Base-by-base conservation (phyloP, 2,113 vertebrate species). In the Eurystomus gularis region DNA sequence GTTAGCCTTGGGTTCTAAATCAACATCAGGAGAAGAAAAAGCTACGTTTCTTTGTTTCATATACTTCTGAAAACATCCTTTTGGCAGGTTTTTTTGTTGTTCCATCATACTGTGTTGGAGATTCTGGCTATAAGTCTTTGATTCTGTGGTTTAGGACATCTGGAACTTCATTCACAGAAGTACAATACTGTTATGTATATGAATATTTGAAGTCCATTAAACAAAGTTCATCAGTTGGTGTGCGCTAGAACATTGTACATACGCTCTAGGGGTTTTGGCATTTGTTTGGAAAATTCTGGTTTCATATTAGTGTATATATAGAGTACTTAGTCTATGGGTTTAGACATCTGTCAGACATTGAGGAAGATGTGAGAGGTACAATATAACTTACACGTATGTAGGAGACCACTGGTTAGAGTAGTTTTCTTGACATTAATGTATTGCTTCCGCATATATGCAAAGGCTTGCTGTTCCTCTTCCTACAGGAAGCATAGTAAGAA, bases 401-500 rank as follows among this genome's bases (percentile, higher is more conserved):
- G 16, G 23, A 70, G 21, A 40, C 49, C 25, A 2, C 15, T 88
- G 37, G 9, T 29, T 39, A 39, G 51, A 61, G 16, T 62, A 68
- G 17, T 37, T 86, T 51, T 86, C 37, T 62, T 81, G 66, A 21
- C 26, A 39, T 6, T 14, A 3, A 10, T 3, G 5, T 40, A 3
- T 48, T 80, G 48, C 8, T 60, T 75, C 23, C 75, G 7, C 14
- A 11, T 25, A 18, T 54, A 9, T 65, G 12, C 39, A 66, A 94
- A 73, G 28, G 62, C 42, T 92, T 61, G 79, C 70, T 76, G 21
- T 70, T 61, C 42, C 21, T 84, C 71, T 93, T 94, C 96, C 95
- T 84, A 9, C 97, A 99, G 99, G 99, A 88, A 99, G 94, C 96
- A 98, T 98, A 70, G 76, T 99, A 96, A 98, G 98, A 97, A 98